These are phyloP conservation scores for Propithecus deckenii DNA, from an alignment of 2,797 vertebrate genomes.

Conservation along the genomic window DNA sequence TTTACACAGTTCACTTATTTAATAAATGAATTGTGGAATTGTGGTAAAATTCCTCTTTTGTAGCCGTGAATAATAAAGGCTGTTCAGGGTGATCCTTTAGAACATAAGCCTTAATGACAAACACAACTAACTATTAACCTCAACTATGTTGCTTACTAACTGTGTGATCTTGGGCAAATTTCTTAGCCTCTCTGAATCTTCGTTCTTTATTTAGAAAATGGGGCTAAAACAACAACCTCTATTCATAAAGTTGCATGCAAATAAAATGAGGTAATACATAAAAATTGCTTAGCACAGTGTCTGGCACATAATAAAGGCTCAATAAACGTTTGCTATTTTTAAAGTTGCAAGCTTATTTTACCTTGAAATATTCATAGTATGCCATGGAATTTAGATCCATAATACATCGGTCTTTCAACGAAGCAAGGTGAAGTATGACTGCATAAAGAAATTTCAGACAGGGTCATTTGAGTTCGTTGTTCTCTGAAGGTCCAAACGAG, in stretches of 20 bases:
- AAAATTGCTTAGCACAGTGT: slow-evolving; percentile 37
- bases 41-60: background rate
- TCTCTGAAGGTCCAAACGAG: background rate
- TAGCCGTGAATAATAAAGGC: background rate
- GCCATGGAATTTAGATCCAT: slow-evolving; percentile 48
- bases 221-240: background rate
- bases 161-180: background rate
- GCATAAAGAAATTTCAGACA: background rate
- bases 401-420: slow-evolving; percentile 8
- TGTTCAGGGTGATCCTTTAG: background rate
- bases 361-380: slow-evolving; percentile 41
- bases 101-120: background rate
- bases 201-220: slow-evolving; percentile 4
- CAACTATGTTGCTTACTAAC: background rate
- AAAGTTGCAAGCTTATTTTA: slow-evolving; percentile 62
- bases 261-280: background rate
- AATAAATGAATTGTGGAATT: slow-evolving; percentile 15
- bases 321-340: slow-evolving; percentile 70
- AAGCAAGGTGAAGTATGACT: background rate
- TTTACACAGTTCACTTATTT: slow-evolving; percentile 33
- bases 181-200: background rate
- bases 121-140: background rate
- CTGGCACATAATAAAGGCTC: slow-evolving; percentile 60
- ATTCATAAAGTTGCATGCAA: slow-evolving; percentile 23
- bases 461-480: background rate